Base-by-base conservation (phyloP, 2,888 invertebrate species). In the Ennomos fuscantarius region DNA sequence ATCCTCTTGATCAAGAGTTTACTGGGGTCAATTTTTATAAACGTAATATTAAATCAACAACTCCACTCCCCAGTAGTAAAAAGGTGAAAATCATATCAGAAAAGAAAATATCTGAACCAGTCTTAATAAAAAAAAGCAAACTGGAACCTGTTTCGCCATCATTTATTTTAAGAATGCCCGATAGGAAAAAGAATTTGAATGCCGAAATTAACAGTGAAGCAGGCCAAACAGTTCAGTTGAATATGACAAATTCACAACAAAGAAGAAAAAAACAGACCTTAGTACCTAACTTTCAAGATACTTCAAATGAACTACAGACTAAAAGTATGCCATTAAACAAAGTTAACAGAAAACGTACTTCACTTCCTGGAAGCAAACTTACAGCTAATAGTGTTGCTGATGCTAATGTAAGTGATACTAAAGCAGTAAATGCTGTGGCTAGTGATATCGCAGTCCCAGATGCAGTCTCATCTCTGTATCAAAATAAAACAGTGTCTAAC, bases 271-370 rank as follows among this genome's bases (percentile, higher is more conserved):
- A 24, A 24, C 24, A 24, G 5, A 24, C 24, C 24, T 44, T 42
- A 33, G 13, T 10, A 10, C 44, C 58, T 15, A 35, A 32, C 12
- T 42, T 24, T 33, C 37, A 37, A 41, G 9, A 11, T 8, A 37
- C 42, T 10, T 42, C 51, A 31, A 46, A 43, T 9, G 42, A 5
- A 9, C 11, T 43, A 35, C 9, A 52, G 24, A 35, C 33, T 9
- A 43, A 33, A 9, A 43, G 36, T 32, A 15, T 42, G 1, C 13
- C 36, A 10, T 42, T 37, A 9, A 11, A 46, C 8, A 11, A 8
- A 24, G 24, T 13, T 2, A 45, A 3, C 2, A 36, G 6, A 24
- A 15, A 15, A 13, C 11, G 24, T 24, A 11, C 15, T 45, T 36
- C 24, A 8, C 10, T 5, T 6, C 12, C 36, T 11, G 11, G 9